A percentile compares a stretch with the other conserved stretches of the same genome.
Evolutionary conservation across 1,140 invertebrate genomes (phyloP).

Genomic region (Vanessa tameamea): DNA sequence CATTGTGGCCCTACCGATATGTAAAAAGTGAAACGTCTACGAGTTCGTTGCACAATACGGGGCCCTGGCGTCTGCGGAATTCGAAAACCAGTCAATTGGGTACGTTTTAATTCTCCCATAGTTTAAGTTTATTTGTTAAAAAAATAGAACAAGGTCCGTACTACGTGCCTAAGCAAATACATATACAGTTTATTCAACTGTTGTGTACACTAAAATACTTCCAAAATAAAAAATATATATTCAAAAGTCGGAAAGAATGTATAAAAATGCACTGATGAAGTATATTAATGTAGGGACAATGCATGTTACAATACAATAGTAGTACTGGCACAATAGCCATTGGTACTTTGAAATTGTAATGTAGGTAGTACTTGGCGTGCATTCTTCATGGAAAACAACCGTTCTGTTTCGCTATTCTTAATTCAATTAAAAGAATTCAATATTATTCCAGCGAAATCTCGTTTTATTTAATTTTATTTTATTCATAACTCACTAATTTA

Average conservation of each 20-base stretch:
- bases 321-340: too few species aligned
- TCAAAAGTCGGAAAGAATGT: too few species aligned
- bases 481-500: too few species aligned
- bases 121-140: neutral
- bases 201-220: too few species aligned
- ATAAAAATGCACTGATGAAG: too few species aligned
- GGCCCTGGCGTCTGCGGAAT: slow-evolving; percentile 18
- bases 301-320: too few species aligned
- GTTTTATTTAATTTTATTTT: too few species aligned
- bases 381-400: slow-evolving; percentile 4
- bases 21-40: slow-evolving; percentile 45
- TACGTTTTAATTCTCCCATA: slow-evolving; percentile 1
- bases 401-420: slow-evolving; percentile 15
- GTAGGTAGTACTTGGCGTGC: neutral
- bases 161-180: too few species aligned
- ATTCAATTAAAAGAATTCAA: neutral
- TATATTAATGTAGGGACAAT: too few species aligned
- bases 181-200: too few species aligned
- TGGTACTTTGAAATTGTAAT: neutral
- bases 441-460: too few species aligned
- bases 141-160: neutral
- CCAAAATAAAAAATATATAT: too few species aligned
- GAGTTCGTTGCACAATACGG: slow-evolving; percentile 38
- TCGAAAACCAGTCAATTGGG: slow-evolving; percentile 14
- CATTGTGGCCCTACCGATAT: slow-evolving; percentile 40